Evolutionary conservation across 1,140 invertebrate species (phyloP), one percentile per base, ranked within the genome.

Genomic region (Homalodisca vitripennis): DNA sequence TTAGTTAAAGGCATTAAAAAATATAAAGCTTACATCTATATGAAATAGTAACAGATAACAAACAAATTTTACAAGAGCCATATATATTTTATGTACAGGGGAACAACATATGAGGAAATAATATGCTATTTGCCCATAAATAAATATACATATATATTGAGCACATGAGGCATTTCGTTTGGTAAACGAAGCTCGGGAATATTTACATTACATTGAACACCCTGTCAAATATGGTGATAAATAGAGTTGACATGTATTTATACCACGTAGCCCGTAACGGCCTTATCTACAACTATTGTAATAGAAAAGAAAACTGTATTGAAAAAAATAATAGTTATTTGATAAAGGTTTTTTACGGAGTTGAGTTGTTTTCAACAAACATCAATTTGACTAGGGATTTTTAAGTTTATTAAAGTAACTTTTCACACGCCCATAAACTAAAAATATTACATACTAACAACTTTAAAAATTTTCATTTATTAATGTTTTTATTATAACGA

Each of bases 11-110:
- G 55, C 12, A 13, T 6, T 22, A 22, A 26, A 60, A 60, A 60
- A 60, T 60, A 60, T 60, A 27, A 60, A 60, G 55, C 55, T 26
- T 60, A 60, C 26, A 30, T 60, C 26, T 24, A 60, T 60, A 60
- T 13, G 26, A 27, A 60, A 60, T 27, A 30, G 26, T 60, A 60
- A 60, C 55, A 60, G 27, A 60, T 30, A 60, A 60, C 55, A 60
- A 27, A 30, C 22, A 30, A 30, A 3, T 22, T 29, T 60, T 26
- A 60, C 27, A 27, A 60, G 14, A 60, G n/a, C 12, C 12, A 22
- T 53, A 6, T 53, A 53, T 12, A 14, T 53, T 22, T 53, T 17
- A 51, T 51, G n/a, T 51, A 51, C 48, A 51, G 22, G 48, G 48
- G n/a, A n/a, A 10, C n/a, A n/a, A 22, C 2, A 10, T 60, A 22